phyloP scores from a whole-genome alignment of 35 echinoderm and acorn worm genomes.

The Anneissia japonica region DNA sequence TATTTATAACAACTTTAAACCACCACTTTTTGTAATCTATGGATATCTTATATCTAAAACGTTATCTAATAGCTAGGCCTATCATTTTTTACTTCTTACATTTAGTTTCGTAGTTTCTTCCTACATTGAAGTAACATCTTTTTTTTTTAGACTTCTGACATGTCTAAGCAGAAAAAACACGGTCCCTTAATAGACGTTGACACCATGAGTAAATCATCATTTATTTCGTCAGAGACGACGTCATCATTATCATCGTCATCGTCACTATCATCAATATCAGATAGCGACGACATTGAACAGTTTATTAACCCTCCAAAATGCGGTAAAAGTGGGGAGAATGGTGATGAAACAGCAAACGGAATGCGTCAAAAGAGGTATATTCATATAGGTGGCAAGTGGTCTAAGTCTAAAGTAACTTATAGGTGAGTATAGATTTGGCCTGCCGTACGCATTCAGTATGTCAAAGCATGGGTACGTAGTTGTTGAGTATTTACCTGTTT shows the following conservation, averaged over 20 bases:
- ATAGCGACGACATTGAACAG: background rate
- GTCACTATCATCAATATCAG: background rate
- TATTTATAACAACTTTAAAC: too few species aligned
- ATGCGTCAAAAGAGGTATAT: background rate
- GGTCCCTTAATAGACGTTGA: background rate
- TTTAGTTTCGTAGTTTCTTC: too few species aligned
- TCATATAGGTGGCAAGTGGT: background rate
- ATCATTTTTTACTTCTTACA: too few species aligned
- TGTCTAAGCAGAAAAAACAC: too few species aligned
- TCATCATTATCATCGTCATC: background rate
- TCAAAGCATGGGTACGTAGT: too few species aligned
- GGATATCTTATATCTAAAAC: too few species aligned
- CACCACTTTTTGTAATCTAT: too few species aligned
- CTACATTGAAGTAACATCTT: too few species aligned
- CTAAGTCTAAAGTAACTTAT: background rate
- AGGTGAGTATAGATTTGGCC: too few species aligned
- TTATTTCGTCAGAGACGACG: background rate
- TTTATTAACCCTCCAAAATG: background rate
- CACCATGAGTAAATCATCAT: background rate
- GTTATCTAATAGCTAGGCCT: too few species aligned
- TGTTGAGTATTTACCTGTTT: too few species aligned
- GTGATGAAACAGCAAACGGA: background rate
- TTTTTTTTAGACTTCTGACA: background rate
- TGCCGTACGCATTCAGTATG: too few species aligned
- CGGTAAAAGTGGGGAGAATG: background rate